These are phyloP conservation scores for Alloplasta piceator DNA, from an alignment of 2,888 invertebrate species.

Conservation along the genomic window DNA sequence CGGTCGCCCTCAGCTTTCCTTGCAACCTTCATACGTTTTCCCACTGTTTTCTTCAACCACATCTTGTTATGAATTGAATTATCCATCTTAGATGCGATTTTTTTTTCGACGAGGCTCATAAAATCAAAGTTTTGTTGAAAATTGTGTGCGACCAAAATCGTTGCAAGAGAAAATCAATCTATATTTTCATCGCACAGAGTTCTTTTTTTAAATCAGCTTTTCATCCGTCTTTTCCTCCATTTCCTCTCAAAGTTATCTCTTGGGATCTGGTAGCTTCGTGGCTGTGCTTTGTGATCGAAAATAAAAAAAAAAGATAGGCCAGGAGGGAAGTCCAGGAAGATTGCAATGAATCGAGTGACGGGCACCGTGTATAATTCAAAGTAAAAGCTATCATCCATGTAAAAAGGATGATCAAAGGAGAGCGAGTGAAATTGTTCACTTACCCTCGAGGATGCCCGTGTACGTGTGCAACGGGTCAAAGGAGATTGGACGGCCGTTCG, in stretches of 20 bases:
- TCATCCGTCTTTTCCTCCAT: not conserved
- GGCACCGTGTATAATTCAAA: conserved; percentile 35
- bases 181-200: not conserved
- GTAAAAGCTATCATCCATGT: conserved; percentile 45
- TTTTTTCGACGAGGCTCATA: not conserved
- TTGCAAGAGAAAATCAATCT: not conserved
- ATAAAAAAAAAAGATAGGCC: not conserved
- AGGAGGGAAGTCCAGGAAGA: not conserved
- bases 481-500: conserved; percentile 78
- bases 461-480: conserved; percentile 83
- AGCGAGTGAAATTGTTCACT: conserved; percentile 60
- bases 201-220: not conserved
- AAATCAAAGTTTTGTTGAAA: no score
- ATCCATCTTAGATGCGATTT: not conserved
- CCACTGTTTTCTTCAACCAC: no score
- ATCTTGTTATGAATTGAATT: no score
- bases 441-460: conserved; percentile 83
- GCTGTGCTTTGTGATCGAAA: no score
- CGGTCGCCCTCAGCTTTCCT: no score
- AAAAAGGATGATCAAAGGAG: conserved; percentile 55
- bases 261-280: not conserved
- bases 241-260: not conserved
- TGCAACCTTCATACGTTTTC: no score
- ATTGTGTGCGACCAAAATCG: not conserved
- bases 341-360: conserved; percentile 4